Conservation (phyloP, 1,140 invertebrate species). For the Paralvinella palmiformis region DNA sequence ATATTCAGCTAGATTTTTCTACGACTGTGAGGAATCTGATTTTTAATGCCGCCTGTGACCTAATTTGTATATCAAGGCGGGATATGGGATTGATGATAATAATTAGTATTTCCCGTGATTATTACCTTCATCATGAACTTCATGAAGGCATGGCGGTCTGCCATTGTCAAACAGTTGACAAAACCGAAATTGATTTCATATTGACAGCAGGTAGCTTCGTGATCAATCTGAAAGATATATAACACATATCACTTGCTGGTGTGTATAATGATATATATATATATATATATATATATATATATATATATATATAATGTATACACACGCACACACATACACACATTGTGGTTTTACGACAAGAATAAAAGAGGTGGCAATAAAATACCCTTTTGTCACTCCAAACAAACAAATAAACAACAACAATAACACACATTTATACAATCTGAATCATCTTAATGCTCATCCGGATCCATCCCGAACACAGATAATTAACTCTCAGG, state of each 20-base stretch:
- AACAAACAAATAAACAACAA: background rate
- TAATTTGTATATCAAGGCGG: no score
- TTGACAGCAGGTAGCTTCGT: conserved; percentile 20
- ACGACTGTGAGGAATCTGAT: no score
- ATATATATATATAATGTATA: background rate
- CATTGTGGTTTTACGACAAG: background rate
- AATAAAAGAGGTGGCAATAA: no score
- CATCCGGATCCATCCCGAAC: background rate
- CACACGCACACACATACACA: background rate
- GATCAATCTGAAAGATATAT: conserved; percentile 16
- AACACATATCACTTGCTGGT: background rate
- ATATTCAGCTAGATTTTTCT: no score
- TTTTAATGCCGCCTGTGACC: no score
- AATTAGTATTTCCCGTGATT: background rate
- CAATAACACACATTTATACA: background rate
- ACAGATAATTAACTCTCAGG: no score
- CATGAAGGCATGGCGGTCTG: conserved; percentile 20
- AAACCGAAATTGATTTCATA: conserved; percentile 22
- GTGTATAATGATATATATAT: background rate
- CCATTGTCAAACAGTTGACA: conserved; percentile 16
- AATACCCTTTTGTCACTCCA: background rate
- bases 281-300: background rate
- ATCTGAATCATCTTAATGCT: no score
- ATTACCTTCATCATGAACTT: conserved; percentile 22
- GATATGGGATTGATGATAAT: no score